These are phyloP conservation scores for Chinchilla lanigera DNA, from an alignment of 2,113 vertebrate species.

Conservation along the genomic window DNA sequence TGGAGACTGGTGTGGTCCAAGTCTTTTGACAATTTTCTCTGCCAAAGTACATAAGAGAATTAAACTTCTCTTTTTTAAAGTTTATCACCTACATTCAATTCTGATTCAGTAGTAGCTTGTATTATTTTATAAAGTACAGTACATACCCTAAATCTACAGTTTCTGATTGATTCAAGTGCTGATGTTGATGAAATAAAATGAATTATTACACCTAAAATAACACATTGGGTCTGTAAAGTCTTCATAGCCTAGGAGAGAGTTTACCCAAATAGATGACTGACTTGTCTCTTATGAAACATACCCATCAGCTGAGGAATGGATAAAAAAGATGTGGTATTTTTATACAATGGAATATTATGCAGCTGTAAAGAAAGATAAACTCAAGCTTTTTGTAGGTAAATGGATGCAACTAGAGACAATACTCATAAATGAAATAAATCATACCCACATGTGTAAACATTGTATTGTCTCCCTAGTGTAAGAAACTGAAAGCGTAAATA, in stretches of 20 bases:
- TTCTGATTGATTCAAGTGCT: not conserved
- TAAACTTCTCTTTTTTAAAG: slow-evolving; percentile 41
- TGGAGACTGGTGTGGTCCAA: not conserved
- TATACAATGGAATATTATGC: too few species aligned
- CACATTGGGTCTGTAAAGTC: not conserved
- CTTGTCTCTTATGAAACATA: not conserved
- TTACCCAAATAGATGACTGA: not conserved
- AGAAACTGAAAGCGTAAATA: too few species aligned
- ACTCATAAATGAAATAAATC: too few species aligned
- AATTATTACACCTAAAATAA: not conserved
- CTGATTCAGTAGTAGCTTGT: not conserved
- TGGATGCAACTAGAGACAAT: too few species aligned
- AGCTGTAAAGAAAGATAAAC: too few species aligned
- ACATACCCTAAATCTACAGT: not conserved
- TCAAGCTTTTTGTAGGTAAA: too few species aligned
- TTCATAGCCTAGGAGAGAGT: not conserved
- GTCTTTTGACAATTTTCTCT: not conserved
- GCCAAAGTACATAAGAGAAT: not conserved
- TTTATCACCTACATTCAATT: not conserved
- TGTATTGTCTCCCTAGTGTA: too few species aligned
- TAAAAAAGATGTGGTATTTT: too few species aligned
- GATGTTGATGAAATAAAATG: not conserved
- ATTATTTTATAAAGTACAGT: not conserved
- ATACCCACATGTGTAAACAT: too few species aligned
- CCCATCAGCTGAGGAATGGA: too few species aligned